Evolutionary conservation across 2,888 invertebrate genomes (phyloP).

Genomic region (Dolichopus griseipennis): DNA sequence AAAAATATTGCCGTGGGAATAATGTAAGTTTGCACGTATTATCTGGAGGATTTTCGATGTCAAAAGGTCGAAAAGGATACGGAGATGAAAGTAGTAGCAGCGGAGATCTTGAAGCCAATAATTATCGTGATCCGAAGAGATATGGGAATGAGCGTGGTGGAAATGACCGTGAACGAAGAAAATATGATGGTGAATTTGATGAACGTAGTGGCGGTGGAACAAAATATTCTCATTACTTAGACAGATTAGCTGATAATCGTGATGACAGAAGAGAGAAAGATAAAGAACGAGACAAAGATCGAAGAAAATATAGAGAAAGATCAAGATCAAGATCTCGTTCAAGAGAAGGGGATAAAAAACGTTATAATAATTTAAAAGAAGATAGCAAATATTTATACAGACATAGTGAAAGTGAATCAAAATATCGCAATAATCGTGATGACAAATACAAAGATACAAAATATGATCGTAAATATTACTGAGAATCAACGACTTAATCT

Average conservation of each 20-base stretch:
- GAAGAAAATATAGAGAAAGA: background rate
- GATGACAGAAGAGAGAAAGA: background rate
- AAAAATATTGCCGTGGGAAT: conserved; percentile 52
- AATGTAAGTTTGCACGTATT: conserved; percentile 31
- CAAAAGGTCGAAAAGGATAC: background rate
- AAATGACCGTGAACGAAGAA: conserved; percentile 19
- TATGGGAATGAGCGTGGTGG: conserved; percentile 23
- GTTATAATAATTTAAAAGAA: background rate
- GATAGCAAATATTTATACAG: background rate
- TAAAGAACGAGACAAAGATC: background rate
- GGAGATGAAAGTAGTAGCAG: background rate
- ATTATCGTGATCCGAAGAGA: background rate
- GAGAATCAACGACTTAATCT: background rate
- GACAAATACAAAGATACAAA: background rate
- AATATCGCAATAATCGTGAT: background rate
- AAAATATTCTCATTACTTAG: background rate
- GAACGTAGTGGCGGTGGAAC: background rate
- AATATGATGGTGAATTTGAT: conserved; percentile 21
- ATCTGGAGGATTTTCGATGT: background rate
- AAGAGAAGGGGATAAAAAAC: background rate
- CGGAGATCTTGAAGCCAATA: background rate
- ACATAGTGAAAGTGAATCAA: background rate
- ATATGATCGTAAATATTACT: background rate
- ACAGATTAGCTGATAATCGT: background rate
- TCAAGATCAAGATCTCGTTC: background rate